Evolutionary conservation across 2,888 invertebrate species (phyloP).

Genomic region (Athetis lepigone): DNA sequence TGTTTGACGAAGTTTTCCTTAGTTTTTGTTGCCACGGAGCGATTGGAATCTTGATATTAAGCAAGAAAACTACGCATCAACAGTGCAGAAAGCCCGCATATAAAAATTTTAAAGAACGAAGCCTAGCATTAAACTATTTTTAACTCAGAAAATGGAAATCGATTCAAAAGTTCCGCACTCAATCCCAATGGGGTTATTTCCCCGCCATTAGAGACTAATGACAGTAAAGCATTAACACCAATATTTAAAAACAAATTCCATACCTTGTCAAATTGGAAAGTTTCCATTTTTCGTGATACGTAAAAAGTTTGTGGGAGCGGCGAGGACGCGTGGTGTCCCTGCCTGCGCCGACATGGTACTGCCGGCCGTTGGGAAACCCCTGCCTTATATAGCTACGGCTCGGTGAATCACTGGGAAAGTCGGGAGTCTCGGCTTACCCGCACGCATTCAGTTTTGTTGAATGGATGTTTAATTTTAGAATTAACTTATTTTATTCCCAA

Average conservation of each 20-base stretch:
- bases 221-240: conserved; percentile 29
- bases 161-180: conserved; percentile 56
- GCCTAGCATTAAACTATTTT: conserved; percentile 55
- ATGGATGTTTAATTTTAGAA: conserved; percentile 55
- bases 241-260: conserved; percentile 60
- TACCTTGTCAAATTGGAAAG: conserved; percentile 77
- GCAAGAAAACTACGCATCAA: not conserved
- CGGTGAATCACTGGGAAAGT: conserved; percentile 71
- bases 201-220: conserved; percentile 35
- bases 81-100: conserved; percentile 7
- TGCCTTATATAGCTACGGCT: conserved; percentile 76
- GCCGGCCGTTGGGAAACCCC: conserved; percentile 74
- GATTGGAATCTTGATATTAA: not conserved
- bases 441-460: conserved; percentile 32
- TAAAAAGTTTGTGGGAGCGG: conserved; percentile 82
- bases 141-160: conserved; percentile 59
- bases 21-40: not conserved
- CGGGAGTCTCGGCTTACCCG: conserved; percentile 35
- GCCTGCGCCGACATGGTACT: conserved; percentile 63
- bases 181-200: conserved; percentile 24
- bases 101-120: conserved; percentile 20
- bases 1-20: not conserved
- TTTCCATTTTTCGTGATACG: conserved; percentile 75
- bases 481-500: conserved; percentile 2
- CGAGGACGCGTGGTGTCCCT: conserved; percentile 63